Evolutionary conservation across 2,888 invertebrate genomes (phyloP).

Genomic region (Volucella bombylans): DNA sequence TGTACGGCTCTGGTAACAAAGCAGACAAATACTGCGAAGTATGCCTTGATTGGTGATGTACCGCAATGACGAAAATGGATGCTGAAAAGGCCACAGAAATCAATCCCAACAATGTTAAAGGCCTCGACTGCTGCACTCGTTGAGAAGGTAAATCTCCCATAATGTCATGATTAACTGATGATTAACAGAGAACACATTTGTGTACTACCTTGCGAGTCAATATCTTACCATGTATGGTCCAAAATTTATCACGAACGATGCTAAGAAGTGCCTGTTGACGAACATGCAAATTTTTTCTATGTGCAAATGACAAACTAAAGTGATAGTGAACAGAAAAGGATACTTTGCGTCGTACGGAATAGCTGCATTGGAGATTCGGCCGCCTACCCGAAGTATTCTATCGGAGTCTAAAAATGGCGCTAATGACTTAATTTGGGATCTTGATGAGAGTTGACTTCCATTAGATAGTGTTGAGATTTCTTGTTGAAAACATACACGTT

Average conservation of each 20-base stretch:
- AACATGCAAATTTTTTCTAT: slow-evolving; percentile 77
- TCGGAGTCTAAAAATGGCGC: too few relatives aligned
- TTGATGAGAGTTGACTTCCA: too few relatives aligned
- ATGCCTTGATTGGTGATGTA: slow-evolving; percentile 25
- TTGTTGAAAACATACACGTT: too few relatives aligned
- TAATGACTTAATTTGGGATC: too few relatives aligned
- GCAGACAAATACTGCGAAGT: slow-evolving; percentile 14
- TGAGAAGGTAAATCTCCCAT: slow-evolving; percentile 54
- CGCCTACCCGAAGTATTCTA: too few relatives aligned
- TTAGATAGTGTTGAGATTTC: too few relatives aligned
- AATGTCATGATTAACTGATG: slow-evolving; percentile 15
- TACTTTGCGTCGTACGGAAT: too few relatives aligned
- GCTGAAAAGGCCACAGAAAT: slow-evolving; percentile 53
- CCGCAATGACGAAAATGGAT: slow-evolving; percentile 41
- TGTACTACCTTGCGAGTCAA: too few relatives aligned
- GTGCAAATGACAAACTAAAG: too few relatives aligned
- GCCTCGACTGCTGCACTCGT: slow-evolving; percentile 38
- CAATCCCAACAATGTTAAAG: slow-evolving; percentile 18
- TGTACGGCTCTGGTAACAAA: slow-evolving; percentile 58
- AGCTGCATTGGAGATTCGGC: too few relatives aligned
- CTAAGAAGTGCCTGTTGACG: slow-evolving; percentile 72
- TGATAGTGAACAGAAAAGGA: too few relatives aligned
- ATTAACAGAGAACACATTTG: too few relatives aligned
- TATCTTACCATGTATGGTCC: not conserved
- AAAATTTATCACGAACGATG: slow-evolving; percentile 33